These are phyloP conservation scores for Drosophila anomelani DNA, from an alignment of 2,888 invertebrate species.

Conservation along the genomic window DNA sequence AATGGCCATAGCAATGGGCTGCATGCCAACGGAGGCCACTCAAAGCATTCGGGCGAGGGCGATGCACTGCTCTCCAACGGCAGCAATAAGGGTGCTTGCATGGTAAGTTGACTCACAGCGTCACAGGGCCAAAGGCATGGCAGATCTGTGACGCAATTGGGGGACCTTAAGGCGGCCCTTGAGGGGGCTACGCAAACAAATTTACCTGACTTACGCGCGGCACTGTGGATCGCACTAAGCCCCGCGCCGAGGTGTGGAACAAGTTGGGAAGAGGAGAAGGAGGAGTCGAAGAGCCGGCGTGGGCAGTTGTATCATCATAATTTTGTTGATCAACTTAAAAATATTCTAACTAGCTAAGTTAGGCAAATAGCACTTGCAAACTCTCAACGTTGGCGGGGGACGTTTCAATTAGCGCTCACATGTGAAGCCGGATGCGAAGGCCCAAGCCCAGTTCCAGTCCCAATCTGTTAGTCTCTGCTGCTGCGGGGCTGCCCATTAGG, in stretches of 20 bases:
- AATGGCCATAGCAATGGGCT: conserved; percentile 69
- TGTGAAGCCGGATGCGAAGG: conserved; percentile 80
- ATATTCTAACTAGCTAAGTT: conserved; percentile 78
- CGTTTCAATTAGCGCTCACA: conserved; percentile 76
- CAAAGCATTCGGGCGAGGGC: conserved; percentile 57
- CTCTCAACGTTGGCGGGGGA: conserved; percentile 63
- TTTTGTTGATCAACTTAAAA: conserved; percentile 70
- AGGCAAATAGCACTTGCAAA: conserved; percentile 69
- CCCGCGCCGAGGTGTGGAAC: background rate
- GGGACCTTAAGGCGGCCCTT: conserved; percentile 59
- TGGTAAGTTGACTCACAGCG: conserved; percentile 86
- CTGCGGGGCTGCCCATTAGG: conserved; percentile 54
- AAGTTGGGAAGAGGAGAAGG: background rate
- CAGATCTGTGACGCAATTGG: conserved; percentile 12
- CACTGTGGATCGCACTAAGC: background rate
- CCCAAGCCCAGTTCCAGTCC: conserved; percentile 33
- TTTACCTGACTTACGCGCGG: conserved; percentile 20
- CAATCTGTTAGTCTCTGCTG: conserved; percentile 41
- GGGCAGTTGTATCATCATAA: conserved; percentile 30
- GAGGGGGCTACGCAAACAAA: conserved; percentile 58
- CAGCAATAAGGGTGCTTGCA: conserved; percentile 87
- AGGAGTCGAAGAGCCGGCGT: conserved; percentile 9
- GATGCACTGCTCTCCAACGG: conserved; percentile 67
- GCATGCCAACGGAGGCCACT: conserved; percentile 63
- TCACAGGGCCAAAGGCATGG: background rate